These are phyloP conservation scores for Epinephelus moara DNA, from an alignment of 2,113 vertebrate genomes.

Conservation along the genomic window DNA sequence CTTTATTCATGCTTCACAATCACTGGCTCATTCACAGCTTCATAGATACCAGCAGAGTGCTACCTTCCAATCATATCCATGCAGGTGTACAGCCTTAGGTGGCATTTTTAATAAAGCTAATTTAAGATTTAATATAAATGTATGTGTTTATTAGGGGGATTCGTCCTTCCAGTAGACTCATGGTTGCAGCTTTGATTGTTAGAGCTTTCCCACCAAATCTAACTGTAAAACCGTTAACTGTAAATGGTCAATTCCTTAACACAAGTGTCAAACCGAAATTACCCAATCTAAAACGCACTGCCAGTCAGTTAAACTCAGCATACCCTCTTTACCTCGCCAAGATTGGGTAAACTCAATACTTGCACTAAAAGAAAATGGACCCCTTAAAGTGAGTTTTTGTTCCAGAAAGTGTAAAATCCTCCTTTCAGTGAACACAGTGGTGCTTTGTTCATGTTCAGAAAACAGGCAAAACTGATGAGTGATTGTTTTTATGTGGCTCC, in stretches of 20 bases:
- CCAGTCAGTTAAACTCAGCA: not conserved
- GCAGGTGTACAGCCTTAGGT: not conserved
- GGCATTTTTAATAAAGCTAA: not conserved
- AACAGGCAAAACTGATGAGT: not conserved
- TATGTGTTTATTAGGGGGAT: not conserved
- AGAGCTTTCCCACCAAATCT: not conserved
- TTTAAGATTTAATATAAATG: not conserved
- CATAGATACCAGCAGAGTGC: not conserved
- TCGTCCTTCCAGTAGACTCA: not conserved
- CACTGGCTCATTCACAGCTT: not conserved
- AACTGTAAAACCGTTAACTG: not conserved
- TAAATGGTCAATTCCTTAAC: not conserved
- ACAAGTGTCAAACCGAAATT: no score
- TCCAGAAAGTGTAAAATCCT: slow-evolving; percentile 20
- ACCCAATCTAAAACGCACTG: not conserved
- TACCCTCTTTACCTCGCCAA: not conserved
- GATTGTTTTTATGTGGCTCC: slow-evolving; percentile 38
- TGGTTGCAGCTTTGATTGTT: not conserved
- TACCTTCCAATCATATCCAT: not conserved
- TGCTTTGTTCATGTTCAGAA: slow-evolving; percentile 40
- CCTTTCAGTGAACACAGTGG: slow-evolving; percentile 32
- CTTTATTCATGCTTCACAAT: not conserved
- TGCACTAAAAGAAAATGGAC: not conserved
- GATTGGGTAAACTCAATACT: not conserved
- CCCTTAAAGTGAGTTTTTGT: slow-evolving; percentile 11